Conservation (phyloP, 2,113 vertebrate genomes). For the Toxostoma redivivum region DNA sequence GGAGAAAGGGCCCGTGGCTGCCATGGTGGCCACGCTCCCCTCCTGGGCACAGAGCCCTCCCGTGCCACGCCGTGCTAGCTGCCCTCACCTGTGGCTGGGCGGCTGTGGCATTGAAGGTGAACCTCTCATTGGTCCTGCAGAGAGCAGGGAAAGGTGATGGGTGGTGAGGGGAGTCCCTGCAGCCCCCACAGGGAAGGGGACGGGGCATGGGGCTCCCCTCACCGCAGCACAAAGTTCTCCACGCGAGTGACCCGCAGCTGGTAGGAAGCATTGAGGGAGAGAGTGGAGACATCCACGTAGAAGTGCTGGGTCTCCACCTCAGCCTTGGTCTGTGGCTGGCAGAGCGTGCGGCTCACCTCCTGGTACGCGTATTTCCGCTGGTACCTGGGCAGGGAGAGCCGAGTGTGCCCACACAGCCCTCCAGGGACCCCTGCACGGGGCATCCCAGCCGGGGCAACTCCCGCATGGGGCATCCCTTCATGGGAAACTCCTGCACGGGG, state of each 20-base stretch:
- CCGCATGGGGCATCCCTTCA: rapidly evolving
- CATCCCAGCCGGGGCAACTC: too few relatives aligned
- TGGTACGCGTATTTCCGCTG: conserved; percentile 94
- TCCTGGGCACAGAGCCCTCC: not conserved
- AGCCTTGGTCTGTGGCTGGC: conserved; percentile 85
- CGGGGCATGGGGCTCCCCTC: not conserved
- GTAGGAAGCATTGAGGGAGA: conserved; percentile 83
- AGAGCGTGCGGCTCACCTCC: conserved; percentile 90
- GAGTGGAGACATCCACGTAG: conserved; percentile 92
- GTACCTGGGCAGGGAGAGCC: conserved; percentile 70
- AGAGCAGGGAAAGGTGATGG: not conserved
- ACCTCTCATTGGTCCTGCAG: conserved; percentile 81
- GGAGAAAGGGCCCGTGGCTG: not conserved
- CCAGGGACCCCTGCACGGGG: not conserved
- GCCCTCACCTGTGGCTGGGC: conserved; percentile 91
- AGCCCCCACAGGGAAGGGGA: not conserved
- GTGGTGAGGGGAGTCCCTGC: rapidly evolving
- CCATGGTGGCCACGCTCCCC: rapidly evolving
- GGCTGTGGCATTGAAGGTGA: conserved; percentile 93
- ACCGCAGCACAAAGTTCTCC: conserved; percentile 91
- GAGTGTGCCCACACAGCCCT: not conserved
- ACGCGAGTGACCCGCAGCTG: conserved; percentile 87
- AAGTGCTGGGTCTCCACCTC: conserved; percentile 88
- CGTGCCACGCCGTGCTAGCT: rapidly evolving
- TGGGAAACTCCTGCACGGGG: rapidly evolving